Conservation (phyloP, 2,888 invertebrate genomes). For the Caenorhabditis sulstoni region DNA sequence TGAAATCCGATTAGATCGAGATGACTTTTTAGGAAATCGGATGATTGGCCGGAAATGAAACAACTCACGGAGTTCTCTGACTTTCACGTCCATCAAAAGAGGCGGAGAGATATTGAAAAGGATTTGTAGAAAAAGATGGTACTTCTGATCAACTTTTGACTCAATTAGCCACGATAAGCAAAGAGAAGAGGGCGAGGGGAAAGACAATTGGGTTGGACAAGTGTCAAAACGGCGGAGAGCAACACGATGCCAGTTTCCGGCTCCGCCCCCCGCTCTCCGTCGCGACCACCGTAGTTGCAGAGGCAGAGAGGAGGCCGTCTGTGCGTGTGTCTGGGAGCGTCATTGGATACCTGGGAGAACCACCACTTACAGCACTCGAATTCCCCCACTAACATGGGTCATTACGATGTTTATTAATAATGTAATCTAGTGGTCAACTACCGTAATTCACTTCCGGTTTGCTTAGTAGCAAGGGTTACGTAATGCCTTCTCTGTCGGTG, state of each 20-base stretch:
- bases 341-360: conserved; percentile 29
- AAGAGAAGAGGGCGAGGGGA: background rate
- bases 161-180: background rate
- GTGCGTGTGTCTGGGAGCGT: conserved; percentile 2
- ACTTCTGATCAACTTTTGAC: background rate
- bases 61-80: conserved; percentile 55
- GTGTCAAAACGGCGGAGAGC: conserved; percentile 46
- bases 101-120: too few species aligned
- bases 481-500: too few species aligned
- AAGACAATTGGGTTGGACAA: conserved; percentile 37
- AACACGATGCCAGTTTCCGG: conserved; percentile 41
- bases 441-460: conserved; percentile 35
- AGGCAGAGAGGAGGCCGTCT: background rate
- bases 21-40: conserved; percentile 50
- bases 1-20: conserved; percentile 39
- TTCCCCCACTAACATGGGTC: conserved; percentile 15
- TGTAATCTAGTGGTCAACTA: conserved; percentile 9
- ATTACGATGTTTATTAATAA: conserved; percentile 32
- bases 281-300: conserved; percentile 48
- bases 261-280: conserved; percentile 38
- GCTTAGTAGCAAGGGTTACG: background rate
- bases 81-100: conserved; percentile 32
- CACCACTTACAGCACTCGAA: conserved; percentile 6
- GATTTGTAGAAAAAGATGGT: background rate
- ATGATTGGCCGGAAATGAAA: conserved; percentile 54